phyloP scores from a whole-genome alignment of 2,888 invertebrate genomes.

The Torymus aiolomorphi region DNA sequence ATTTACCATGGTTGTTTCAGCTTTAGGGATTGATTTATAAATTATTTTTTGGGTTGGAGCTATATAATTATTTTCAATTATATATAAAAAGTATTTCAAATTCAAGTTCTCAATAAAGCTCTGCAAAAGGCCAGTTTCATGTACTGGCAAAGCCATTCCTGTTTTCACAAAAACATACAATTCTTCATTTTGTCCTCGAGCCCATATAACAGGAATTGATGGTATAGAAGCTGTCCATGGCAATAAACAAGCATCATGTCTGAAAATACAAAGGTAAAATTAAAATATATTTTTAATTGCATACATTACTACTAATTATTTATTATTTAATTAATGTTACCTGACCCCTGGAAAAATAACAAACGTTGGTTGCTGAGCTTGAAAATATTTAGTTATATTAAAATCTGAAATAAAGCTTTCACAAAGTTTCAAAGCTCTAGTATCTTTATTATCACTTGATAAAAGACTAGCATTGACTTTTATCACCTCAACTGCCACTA shows the following conservation, averaged over 20 bases:
- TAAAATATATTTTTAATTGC: too few relatives aligned
- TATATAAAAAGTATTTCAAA: constrained; percentile 61
- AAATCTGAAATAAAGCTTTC: constrained; percentile 65
- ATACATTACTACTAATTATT: background rate
- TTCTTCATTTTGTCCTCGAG: constrained; percentile 68
- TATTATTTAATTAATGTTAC: constrained; percentile 59
- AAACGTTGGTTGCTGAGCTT: constrained; percentile 70
- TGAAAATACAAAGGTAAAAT: constrained; percentile 47
- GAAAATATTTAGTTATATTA: constrained; percentile 63
- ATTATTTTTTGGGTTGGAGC: constrained; percentile 64
- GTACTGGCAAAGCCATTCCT: constrained; percentile 69
- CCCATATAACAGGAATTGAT: constrained; percentile 71
- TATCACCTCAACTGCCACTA: constrained; percentile 67
- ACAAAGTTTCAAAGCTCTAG: constrained; percentile 66
- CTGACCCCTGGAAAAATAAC: constrained; percentile 71
- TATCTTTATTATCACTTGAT: constrained; percentile 59
- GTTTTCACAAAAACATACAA: constrained; percentile 69
- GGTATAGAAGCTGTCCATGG: constrained; percentile 68
- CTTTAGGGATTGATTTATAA: constrained; percentile 61
- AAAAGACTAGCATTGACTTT: constrained; percentile 60
- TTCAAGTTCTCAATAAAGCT: constrained; percentile 60
- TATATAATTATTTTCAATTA: constrained; percentile 65
- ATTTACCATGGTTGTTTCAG: constrained; percentile 61
- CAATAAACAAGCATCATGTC: constrained; percentile 72
- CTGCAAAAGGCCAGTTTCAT: constrained; percentile 64